Base-by-base conservation (phyloP, 2,113 vertebrate genomes). In the Ptilonorhynchus violaceus region DNA sequence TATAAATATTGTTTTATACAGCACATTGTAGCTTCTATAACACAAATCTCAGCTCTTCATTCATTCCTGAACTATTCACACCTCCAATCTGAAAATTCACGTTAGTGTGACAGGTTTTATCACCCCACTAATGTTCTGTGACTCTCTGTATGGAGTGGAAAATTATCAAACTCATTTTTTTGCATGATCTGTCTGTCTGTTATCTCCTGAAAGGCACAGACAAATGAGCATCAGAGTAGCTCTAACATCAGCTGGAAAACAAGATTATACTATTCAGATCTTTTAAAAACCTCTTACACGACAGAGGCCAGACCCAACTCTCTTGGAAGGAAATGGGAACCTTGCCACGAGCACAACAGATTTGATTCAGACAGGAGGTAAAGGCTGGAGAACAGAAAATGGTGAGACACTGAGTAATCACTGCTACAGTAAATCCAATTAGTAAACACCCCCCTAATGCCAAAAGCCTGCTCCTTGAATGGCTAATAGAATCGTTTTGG, bases 341-440 rank as follows among this genome's bases (percentile, higher is more conserved):
- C 47, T 60, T 82, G 47, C 66, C 41, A 72, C 11, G 25, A 85
- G 53, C 46, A 79, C n/a, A 60, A 33, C 12, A 73, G 70, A 66
- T 88, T 83, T 90, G 53, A 49, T 28, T 85, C 53, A 69, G 82
- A 28, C n/a, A 41, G 47, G 39, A 69, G 73, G 27, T 9, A 22
- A 76, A 74, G 25, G 56, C 2, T 78, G 35, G 58, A 93, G 46
- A 4, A 62, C 21, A 63, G 60, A 89, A 74, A 87, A 62, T 20
- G 8, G 42, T 64, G 31, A 93, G 44, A 63, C 42, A 75, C 59
- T 64, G 56, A 77, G n/a, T 83, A 73, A 95, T 91, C 73, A 56
- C 73, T 84, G 50, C 80, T 87, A 33, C 19, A 87, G 46, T 85
- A 91, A 95, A 96, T 91, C 68, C 92, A 90, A 62, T 91, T 77